Base-by-base conservation (phyloP, 2,113 vertebrate species). In the Rhinichthys klamathensis region DNA sequence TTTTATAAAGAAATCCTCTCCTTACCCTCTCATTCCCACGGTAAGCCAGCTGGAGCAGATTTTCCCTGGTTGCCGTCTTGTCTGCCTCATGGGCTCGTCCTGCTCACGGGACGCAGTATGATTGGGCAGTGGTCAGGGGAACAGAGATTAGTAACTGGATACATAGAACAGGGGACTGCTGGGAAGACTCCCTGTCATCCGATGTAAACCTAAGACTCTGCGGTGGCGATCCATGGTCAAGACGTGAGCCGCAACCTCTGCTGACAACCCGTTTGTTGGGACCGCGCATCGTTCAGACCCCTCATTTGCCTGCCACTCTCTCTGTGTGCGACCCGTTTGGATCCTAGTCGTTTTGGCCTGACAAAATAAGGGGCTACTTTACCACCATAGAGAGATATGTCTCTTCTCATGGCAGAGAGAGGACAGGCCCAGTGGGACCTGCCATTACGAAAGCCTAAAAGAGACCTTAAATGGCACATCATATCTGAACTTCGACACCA, bases 261-360 rank as follows among this genome's bases (percentile, higher is more conserved):
- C 92, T 93, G 93, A 94, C 93, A 94, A 92, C 92, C 93, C 91
- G 89, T 92, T 93, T 92, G 87, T 87, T 11, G 78, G 88, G 92
- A 92, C 93, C 88, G 85, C 90, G 91, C 92, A 93, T 93, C 93
- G 90, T 89, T 90, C 84, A 90, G 89, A 86, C 90, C 91, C 90
- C 6, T 93, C 92, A 94, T 95, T 94, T 94, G 89, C 74, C 77
- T 87, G 61, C n/a, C 86, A 90, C 74, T 89, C 91, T 90, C 84
- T 75, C 87, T 88, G 87, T 91, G 91, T 93, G 88, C 74, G 86
- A 90, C 88, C 83, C 60, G 75, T 88, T 87, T 89, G 89, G 82
- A 83, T 89, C 87, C 90, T 89, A 83, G 88, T n/a, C 84, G 78
- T 90, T 89, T 90, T 90, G 91, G 89, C 83, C 87, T 87, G 87